Base-by-base conservation (phyloP, 2,888 invertebrate species). In the Tridacna gigas region DNA sequence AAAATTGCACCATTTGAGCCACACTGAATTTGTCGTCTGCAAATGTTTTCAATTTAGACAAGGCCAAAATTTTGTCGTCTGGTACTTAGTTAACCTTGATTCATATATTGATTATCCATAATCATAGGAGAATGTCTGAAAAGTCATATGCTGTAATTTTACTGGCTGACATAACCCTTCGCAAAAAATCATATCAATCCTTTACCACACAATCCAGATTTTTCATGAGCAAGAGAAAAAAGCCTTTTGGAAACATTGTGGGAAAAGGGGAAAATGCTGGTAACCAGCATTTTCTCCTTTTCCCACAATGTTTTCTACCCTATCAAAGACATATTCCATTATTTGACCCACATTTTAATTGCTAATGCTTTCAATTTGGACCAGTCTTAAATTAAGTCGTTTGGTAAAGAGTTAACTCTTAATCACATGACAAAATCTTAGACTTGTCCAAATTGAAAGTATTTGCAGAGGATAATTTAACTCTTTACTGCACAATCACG, bases 271-370 rank as follows among this genome's bases (percentile, higher is more conserved):
- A 65, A 65, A n/a, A n/a, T 65, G 25, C 65, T 65, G 13, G 65
- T 65, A 20, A 65, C 65, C 13, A 65, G 20, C 65, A 65, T n/a
- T 65, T 65, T 22, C 65, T 65, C 25, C 65, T 22, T 65, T 65
- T 65, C n/a, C n/a, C n/a, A n/a, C 65, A 65, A 65, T 56, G 37
- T 37, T 37, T 37, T 37, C 37, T 37, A 37, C 37, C 37, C 37
- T 56, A 5, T 9, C 18, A 9, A 5, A n/a, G 4, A 9, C 56
- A 20, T 5, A 56, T 20, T n/a, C 9, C n/a, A 20, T 5, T 56
- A 5, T 56, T 56, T 56, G 2, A 20, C 4, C 4, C n/a, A 56
- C 56, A 56, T 18, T 18, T 20, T 5, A 5, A 5, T 56, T 56
- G 56, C 18, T 5, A 20, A n/a, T 56, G 20, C 18, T 56, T 56